A percentile compares a stretch with the other conserved stretches of the same genome.
phyloP scores from a whole-genome alignment of 2,113 vertebrate species.

The Campylomormyrus numenius region DNA sequence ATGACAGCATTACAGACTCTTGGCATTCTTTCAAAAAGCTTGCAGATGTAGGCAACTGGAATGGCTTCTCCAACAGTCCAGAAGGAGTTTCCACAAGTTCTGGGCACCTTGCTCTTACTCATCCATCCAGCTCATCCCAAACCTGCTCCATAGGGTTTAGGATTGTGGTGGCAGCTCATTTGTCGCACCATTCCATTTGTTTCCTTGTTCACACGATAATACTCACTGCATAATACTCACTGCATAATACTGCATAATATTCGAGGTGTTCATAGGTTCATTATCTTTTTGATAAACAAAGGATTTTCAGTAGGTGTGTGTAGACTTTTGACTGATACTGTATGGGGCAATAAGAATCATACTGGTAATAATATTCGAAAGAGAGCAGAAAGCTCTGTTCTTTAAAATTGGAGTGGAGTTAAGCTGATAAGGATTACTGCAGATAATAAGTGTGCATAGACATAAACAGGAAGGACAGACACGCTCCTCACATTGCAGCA shows the following conservation, averaged over 20 bases:
- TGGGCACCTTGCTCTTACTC: neutral
- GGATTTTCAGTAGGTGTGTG: neutral
- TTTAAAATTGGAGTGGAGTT: neutral
- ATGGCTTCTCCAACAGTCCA: neutral
- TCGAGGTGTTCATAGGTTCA: neutral
- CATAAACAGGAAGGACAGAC: slow-evolving; percentile 54
- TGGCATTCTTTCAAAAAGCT: neutral
- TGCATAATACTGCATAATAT: neutral
- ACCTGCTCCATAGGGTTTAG: neutral
- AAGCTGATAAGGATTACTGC: slow-evolving; percentile 34
- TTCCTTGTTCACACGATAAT: neutral
- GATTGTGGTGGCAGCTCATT: neutral
- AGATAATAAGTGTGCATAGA: slow-evolving; percentile 34
- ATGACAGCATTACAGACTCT: neutral
- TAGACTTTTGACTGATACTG: neutral
- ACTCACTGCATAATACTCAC: neutral
- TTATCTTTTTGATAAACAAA: neutral
- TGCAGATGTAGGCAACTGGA: neutral
- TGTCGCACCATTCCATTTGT: neutral
- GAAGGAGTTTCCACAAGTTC: neutral
- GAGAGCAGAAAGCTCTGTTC: neutral
- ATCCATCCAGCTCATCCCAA: neutral
- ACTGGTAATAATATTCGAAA: neutral
- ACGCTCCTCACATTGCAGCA: slow-evolving; percentile 21
- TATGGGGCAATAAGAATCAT: neutral